phyloP scores from a whole-genome alignment of 2,797 vertebrate genomes.

The Hypotaenidia okinawae region DNA sequence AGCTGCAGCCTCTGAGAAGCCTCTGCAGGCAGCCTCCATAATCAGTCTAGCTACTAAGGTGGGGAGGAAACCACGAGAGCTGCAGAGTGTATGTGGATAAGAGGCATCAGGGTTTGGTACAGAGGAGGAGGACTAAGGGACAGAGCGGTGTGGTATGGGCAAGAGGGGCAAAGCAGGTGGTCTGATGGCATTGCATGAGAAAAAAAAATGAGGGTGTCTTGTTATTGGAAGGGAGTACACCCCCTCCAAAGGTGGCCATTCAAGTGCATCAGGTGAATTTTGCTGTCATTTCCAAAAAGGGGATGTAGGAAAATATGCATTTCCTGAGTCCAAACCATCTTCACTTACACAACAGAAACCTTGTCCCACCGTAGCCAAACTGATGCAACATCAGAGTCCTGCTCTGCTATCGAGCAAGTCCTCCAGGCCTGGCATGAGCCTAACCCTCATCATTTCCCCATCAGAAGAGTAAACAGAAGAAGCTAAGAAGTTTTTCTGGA shows the following conservation, averaged over 20 bases:
- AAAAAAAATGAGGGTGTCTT: neutral
- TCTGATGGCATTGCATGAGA: neutral
- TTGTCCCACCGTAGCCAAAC: neutral
- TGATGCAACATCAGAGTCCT: neutral
- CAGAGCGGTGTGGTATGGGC: neutral
- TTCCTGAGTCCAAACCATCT: neutral
- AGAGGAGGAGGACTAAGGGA: neutral
- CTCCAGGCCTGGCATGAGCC: neutral
- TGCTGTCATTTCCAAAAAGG: neutral
- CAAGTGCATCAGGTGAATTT: neutral
- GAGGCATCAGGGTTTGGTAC: neutral
- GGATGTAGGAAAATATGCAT: neutral
- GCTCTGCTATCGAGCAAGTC: neutral
- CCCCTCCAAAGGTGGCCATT: neutral
- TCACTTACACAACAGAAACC: neutral
- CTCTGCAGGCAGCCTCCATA: neutral
- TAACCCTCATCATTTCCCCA: neutral
- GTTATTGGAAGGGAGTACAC: neutral
- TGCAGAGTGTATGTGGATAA: neutral
- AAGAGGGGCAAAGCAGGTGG: neutral
- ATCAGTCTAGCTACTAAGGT: neutral
- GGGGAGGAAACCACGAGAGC: neutral
- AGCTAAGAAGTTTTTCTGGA: neutral
- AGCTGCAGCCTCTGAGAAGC: neutral
- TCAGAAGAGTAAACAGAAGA: neutral